Evolutionary conservation across 2,797 vertebrate genomes (phyloP), one percentile per base, ranked within the genome.

Genomic region (Schizopygopsis pylzovi): DNA sequence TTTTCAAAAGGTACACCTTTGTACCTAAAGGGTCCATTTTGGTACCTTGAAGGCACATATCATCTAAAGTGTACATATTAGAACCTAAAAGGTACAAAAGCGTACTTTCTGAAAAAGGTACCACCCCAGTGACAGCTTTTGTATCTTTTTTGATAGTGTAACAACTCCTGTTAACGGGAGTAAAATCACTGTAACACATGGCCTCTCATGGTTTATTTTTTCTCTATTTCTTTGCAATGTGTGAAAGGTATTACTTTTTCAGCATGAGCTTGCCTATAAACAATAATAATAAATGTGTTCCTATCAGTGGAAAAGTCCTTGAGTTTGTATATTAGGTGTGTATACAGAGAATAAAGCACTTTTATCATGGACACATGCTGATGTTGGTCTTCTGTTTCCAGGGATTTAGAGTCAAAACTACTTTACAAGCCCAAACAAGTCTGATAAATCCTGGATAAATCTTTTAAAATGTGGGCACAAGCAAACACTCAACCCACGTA

Each of bases 391-490:
- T 2, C 13, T 67, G 22, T 83, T 33, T 52, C 15, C 43, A 49
- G 33, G 33, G 13, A 52, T 83, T 83, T 83, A 2, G 9, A 33
- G 59, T 76, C 71, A 76, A 78, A 81, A 81, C 63, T 56, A 81
- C 71, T 81, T 78, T 68, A 59, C 49, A 82, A 78, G 86, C 70
- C 80, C 73, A 85, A 87, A 84, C 83, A 89, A 61, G 39, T 68
- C 41, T 81, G 52, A 84, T 61, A 85, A 45, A 54, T 82, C 82
- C 4, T 33, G 84, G 61, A 89, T 71, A 81, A 87, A 81, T 79
- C 82, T 90, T 10, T 76, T 83, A 83, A 63, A 79, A 28, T 43
- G 71, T n/a, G 10, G 86, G 43, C 45, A 67, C 39, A 59, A 18
- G 71, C 37, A 71, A 56, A 71, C 43, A 83, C 81, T 65, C 3